These are phyloP conservation scores for Oriolus oriolus DNA, from an alignment of 2,113 vertebrate genomes.

Conservation along the genomic window DNA sequence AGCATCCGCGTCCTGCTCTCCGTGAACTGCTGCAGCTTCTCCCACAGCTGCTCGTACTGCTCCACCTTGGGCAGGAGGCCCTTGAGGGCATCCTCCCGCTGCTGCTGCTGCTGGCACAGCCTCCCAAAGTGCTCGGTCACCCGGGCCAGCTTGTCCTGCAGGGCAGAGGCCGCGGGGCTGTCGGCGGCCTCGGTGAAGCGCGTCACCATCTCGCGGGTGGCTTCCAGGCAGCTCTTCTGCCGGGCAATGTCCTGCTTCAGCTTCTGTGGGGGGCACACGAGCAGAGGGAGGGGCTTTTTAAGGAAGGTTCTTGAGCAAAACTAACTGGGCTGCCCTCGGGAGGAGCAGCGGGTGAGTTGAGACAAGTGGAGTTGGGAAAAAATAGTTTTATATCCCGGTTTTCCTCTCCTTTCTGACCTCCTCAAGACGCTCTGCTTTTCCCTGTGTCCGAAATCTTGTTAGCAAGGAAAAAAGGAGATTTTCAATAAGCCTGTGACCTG, in stretches of 20 bases:
- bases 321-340: not conserved
- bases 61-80: slow-evolving; percentile 85
- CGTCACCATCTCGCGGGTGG: slow-evolving; percentile 85
- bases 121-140: slow-evolving; percentile 74
- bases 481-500: not conserved
- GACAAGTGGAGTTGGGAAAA: not conserved
- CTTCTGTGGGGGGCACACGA: slow-evolving; percentile 74
- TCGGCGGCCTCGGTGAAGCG: slow-evolving; percentile 83
- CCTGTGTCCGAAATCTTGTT: not conserved
- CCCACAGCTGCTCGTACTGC: slow-evolving; percentile 83
- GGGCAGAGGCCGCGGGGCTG: slow-evolving; percentile 74
- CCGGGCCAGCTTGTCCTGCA: slow-evolving; percentile 80
- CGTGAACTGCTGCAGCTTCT: slow-evolving; percentile 81
- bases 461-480: not conserved
- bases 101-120: slow-evolving; percentile 79
- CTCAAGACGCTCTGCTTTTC: not conserved
- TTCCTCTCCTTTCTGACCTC: not conserved
- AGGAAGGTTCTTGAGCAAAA: not conserved
- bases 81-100: slow-evolving; percentile 80
- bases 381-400: not conserved
- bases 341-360: not conserved
- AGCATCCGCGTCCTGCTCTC: slow-evolving; percentile 78
- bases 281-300: not conserved
- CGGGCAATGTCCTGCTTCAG: slow-evolving; percentile 90
- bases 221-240: slow-evolving; percentile 88